These are phyloP conservation scores for Drosophila emarginata DNA, from an alignment of 2,888 invertebrate genomes.

Conservation along the genomic window DNA sequence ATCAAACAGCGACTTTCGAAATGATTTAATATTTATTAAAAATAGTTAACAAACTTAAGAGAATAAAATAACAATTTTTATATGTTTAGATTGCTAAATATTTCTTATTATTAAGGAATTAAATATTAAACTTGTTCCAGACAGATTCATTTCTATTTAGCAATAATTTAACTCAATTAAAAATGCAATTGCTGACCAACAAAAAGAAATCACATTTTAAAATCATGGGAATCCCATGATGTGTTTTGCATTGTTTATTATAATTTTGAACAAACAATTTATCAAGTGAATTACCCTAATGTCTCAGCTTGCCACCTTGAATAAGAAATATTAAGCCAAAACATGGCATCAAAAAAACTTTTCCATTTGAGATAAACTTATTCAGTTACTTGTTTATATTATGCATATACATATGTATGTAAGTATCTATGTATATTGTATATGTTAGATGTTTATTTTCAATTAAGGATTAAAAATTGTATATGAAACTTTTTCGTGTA, in stretches of 20 bases:
- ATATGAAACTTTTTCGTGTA: conserved; percentile 8
- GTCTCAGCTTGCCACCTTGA: not conserved
- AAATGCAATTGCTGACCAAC: too few relatives aligned
- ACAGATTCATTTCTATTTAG: too few relatives aligned
- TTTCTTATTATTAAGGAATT: too few relatives aligned
- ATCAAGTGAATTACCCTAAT: not conserved
- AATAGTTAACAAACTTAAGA: too few relatives aligned
- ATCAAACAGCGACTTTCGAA: too few relatives aligned
- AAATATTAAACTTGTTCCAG: too few relatives aligned
- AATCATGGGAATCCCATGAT: too few relatives aligned
- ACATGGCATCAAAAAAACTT: conserved; percentile 4
- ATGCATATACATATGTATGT: not conserved
- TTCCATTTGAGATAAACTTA: not conserved
- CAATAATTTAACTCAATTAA: too few relatives aligned
- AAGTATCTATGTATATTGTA: too few relatives aligned
- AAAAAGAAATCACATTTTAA: not conserved
- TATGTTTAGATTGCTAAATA: too few relatives aligned
- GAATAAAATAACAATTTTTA: too few relatives aligned
- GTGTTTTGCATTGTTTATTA: not conserved
- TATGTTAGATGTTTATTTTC: conserved; percentile 66
- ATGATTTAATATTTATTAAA: too few relatives aligned
- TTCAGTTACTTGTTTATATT: not conserved
- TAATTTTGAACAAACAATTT: not conserved
- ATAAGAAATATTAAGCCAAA: not conserved
- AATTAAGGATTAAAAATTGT: conserved; percentile 62